Evolutionary conservation across 1,140 invertebrate genomes (phyloP).

Genomic region (Ips nitidus): DNA sequence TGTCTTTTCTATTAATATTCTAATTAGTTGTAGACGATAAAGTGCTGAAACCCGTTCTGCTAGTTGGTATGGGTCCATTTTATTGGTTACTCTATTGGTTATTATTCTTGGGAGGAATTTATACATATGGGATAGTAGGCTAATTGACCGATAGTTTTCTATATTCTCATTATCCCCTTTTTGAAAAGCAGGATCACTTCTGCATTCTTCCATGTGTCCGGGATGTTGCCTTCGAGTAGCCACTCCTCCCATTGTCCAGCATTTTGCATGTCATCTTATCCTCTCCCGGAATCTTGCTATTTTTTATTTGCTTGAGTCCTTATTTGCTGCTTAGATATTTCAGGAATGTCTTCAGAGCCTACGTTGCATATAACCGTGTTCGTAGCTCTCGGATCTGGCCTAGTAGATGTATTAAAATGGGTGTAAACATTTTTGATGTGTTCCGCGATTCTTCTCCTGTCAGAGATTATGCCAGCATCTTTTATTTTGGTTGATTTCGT

Average conservation of each 20-base stretch:
- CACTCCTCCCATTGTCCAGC: conserved; percentile 19
- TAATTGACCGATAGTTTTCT: conserved; percentile 39
- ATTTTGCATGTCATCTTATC: conserved; percentile 17
- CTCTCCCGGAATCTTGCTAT: conserved; percentile 3
- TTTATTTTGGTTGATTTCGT: no score
- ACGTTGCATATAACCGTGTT: background rate
- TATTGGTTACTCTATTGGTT: conserved; percentile 3
- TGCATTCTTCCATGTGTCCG: conserved; percentile 29
- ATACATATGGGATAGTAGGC: conserved; percentile 26
- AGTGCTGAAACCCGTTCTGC: no score
- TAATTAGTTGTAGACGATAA: no score
- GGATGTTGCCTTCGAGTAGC: conserved; percentile 25
- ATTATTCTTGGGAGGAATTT: conserved; percentile 34
- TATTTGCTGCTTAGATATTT: conserved; percentile 21
- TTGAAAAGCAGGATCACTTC: conserved; percentile 38
- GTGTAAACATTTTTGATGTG: background rate
- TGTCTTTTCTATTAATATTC: no score
- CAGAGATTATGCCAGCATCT: no score
- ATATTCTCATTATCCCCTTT: conserved; percentile 31
- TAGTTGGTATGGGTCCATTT: background rate
- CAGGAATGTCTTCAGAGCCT: conserved; percentile 23
- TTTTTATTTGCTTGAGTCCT: conserved; percentile 21
- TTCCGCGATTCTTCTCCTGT: background rate
- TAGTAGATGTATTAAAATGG: background rate
- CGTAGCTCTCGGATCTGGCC: background rate